A percentile compares a stretch with the other conserved stretches of the same genome.
Evolutionary conservation across 2,797 vertebrate species (phyloP).

Genomic region (Rhinoraja longicauda): DNA sequence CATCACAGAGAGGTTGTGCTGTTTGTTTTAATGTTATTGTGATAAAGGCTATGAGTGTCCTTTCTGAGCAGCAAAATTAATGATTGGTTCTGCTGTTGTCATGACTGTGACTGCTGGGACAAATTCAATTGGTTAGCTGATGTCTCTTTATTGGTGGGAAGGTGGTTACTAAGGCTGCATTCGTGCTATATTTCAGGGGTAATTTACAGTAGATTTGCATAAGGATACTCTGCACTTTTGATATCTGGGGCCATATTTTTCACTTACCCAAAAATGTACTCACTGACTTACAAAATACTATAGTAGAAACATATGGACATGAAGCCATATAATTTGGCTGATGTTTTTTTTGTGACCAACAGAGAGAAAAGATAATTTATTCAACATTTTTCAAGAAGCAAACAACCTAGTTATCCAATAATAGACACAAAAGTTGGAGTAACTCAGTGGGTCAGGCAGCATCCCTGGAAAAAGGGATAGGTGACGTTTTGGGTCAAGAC

Average conservation of each 20-base stretch:
- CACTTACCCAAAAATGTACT: neutral
- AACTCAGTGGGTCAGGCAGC: no score
- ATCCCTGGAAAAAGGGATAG: no score
- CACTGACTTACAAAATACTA: neutral
- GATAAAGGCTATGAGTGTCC: neutral
- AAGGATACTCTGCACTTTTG: neutral
- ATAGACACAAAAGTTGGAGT: no score
- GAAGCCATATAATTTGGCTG: neutral
- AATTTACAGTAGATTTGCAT: neutral
- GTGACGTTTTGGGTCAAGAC: no score
- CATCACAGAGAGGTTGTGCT: neutral
- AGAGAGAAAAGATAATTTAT: neutral
- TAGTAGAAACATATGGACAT: neutral
- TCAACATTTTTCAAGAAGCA: neutral
- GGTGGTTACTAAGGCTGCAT: constrained; percentile 5
- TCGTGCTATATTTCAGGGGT: neutral
- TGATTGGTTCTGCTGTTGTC: constrained; percentile 16
- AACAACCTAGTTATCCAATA: neutral
- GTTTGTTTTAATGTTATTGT: neutral
- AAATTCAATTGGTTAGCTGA: neutral
- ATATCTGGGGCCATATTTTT: neutral
- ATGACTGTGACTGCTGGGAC: neutral
- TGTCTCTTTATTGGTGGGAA: neutral
- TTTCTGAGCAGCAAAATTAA: neutral
- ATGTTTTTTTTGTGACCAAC: neutral